Base-by-base conservation (phyloP, 2,113 vertebrate species). In the Cathartes aura region DNA sequence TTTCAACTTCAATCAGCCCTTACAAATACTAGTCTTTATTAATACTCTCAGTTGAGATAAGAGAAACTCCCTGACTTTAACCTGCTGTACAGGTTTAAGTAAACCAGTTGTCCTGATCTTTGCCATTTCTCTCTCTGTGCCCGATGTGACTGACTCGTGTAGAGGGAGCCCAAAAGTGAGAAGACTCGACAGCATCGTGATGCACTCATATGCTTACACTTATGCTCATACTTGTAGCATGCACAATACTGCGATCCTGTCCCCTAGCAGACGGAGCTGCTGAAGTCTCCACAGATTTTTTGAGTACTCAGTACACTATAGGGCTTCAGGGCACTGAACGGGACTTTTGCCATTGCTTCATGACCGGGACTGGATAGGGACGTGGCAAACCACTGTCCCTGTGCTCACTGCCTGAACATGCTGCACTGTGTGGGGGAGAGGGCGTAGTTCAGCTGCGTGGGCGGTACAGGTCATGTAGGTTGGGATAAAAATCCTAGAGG, bases 141-240 rank as follows among this genome's bases (percentile, higher is more conserved):
- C 16, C 3, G 9, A 1, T 38, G 20, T 53, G 20, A 29, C 32
- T 23, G 26, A 34, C 38, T 67, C 5, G 10, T 6, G 42, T 19
- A 29, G 47, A 74, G 42, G 15, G 32, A 84, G 1, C 42, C 21
- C 73, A 62, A 71, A 93, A 53, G 15, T 1, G 3, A 71, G 34
- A 32, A 42, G 32, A n/a, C 38, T 66, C 0, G 0, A 27, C 47
- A 63, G 47, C 22, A 40, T 89, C 0, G 0, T 85, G 63, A 26
- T 34, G 16, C 2, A 6, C n/a, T 91, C 15, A 14, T n/a, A 4
- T 45, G 36, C 67, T 58, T 72, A 47, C 8, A 20, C 45, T 87
- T 55, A 6, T 0, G 2, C 18, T 67, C 30, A 1, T 36, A 60
- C 56, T 8, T 83, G 55, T 22, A 66, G 50, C 20, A 13, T 6